Conservation (phyloP, 2,888 invertebrate genomes). For the Agrypnus murinus region DNA sequence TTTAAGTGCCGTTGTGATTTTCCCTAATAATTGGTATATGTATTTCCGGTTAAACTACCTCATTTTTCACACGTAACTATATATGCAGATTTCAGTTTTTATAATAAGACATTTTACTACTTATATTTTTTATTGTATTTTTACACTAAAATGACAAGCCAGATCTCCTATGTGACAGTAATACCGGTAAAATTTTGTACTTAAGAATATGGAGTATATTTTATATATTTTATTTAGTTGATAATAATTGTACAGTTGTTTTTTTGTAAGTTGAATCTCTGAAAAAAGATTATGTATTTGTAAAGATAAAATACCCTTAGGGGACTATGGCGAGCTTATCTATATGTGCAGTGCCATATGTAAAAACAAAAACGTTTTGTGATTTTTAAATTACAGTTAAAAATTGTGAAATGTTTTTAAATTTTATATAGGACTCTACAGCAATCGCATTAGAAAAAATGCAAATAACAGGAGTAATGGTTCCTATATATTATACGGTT, state of each 20-base stretch:
- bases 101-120: constrained; percentile 40
- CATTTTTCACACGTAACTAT: constrained; percentile 53
- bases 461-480: constrained; percentile 69
- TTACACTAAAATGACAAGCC: constrained; percentile 47
- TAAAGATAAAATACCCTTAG: constrained; percentile 57
- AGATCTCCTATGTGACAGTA: constrained; percentile 62
- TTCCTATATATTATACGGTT: constrained; percentile 70
- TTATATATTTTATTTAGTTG: constrained; percentile 58
- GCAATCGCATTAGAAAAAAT: constrained; percentile 66
- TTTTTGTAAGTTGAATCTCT: constrained; percentile 59
- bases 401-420: constrained; percentile 53
- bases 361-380: constrained; percentile 56
- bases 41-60: constrained; percentile 54
- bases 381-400: constrained; percentile 50
- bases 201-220: constrained; percentile 57
- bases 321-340: constrained; percentile 66
- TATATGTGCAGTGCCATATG: constrained; percentile 68
- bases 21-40: constrained; percentile 40
- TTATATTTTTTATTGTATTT: constrained; percentile 48
- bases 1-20: constrained; percentile 49
- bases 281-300: constrained; percentile 56
- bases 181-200: constrained; percentile 66
- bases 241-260: constrained; percentile 63
- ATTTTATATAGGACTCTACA: constrained; percentile 64
- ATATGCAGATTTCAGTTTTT: constrained; percentile 48